These are phyloP conservation scores for Heliocidaris tuberculata DNA, from an alignment of 35 echinoderm and acorn worm genomes.

Conservation along the genomic window DNA sequence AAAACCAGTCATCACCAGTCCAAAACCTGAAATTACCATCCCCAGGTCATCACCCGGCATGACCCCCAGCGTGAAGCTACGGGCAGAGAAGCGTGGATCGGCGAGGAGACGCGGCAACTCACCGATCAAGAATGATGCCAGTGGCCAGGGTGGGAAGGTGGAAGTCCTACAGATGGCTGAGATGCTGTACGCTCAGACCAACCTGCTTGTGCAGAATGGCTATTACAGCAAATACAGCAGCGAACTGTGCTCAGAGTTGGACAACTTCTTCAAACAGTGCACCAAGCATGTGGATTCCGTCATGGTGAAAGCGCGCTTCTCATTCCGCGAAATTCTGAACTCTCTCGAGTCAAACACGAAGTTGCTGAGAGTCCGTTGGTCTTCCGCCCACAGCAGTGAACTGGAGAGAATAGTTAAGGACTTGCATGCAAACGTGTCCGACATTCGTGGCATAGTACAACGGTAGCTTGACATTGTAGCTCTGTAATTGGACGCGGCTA, in stretches of 20 bases:
- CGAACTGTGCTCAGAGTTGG: constrained; percentile 71
- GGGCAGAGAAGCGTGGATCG: constrained; percentile 51
- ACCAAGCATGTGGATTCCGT: constrained; percentile 78
- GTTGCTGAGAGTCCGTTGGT: constrained; percentile 58
- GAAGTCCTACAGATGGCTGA: constrained; percentile 65
- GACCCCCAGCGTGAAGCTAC: constrained; percentile 58
- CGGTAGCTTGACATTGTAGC: constrained; percentile 37
- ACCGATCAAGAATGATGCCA: constrained; percentile 31
- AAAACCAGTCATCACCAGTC: constrained; percentile 67
- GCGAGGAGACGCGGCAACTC: constrained; percentile 20
- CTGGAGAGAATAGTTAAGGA: constrained; percentile 62
- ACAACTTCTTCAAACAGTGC: constrained; percentile 76
- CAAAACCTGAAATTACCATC: constrained; percentile 63
- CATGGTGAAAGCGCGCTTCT: constrained; percentile 64
- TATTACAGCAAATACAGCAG: constrained; percentile 66
- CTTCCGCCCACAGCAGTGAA: constrained; percentile 54
- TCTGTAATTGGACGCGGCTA: neutral
- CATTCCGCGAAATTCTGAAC: constrained; percentile 72
- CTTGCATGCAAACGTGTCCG: constrained; percentile 46
- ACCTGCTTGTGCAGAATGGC: constrained; percentile 62
- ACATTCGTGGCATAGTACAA: constrained; percentile 55
- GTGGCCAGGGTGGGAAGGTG: constrained; percentile 52
- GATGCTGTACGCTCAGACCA: constrained; percentile 57
- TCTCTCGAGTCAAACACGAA: constrained; percentile 53
- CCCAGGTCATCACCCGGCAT: constrained; percentile 56